Evolutionary conservation across 1,140 invertebrate species (phyloP).

Genomic region (Plectrocnemia conspersa): DNA sequence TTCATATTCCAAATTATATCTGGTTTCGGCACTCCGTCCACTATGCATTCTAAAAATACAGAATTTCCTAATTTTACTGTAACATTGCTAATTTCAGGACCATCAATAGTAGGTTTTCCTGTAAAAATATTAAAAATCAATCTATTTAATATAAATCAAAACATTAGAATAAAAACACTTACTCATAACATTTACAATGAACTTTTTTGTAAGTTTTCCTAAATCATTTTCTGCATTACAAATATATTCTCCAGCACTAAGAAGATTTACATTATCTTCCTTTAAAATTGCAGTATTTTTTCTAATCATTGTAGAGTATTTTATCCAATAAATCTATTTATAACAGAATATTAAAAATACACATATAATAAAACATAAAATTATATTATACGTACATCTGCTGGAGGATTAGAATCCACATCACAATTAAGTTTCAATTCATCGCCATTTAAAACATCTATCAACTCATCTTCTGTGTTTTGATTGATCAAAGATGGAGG

Average conservation of each 20-base stretch:
- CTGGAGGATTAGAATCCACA: constrained; percentile 43
- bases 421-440: constrained; percentile 41
- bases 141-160: too few relatives aligned
- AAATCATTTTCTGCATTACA: constrained; percentile 43
- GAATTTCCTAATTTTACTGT: constrained; percentile 16
- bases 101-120: constrained; percentile 26
- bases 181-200: constrained; percentile 38
- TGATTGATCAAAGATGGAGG: constrained; percentile 34
- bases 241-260: constrained; percentile 41
- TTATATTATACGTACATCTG: constrained; percentile 39
- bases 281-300: constrained; percentile 39
- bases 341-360: neutral
- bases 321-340: constrained; percentile 41
- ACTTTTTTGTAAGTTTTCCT: constrained; percentile 39
- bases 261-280: constrained; percentile 38
- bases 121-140: too few relatives aligned
- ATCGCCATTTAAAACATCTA: constrained; percentile 37
- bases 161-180: constrained; percentile 34
- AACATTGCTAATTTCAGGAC: constrained; percentile 9
- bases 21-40: constrained; percentile 40
- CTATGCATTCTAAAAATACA: constrained; percentile 39
- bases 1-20: constrained; percentile 43
- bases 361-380: constrained; percentile 1
- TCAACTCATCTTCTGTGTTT: constrained; percentile 5
- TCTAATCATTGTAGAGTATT: constrained; percentile 36